A percentile compares a stretch with the other conserved stretches of the same genome.
Evolutionary conservation across 2,888 invertebrate genomes (phyloP).

Genomic region (Ctenicera cuprea): DNA sequence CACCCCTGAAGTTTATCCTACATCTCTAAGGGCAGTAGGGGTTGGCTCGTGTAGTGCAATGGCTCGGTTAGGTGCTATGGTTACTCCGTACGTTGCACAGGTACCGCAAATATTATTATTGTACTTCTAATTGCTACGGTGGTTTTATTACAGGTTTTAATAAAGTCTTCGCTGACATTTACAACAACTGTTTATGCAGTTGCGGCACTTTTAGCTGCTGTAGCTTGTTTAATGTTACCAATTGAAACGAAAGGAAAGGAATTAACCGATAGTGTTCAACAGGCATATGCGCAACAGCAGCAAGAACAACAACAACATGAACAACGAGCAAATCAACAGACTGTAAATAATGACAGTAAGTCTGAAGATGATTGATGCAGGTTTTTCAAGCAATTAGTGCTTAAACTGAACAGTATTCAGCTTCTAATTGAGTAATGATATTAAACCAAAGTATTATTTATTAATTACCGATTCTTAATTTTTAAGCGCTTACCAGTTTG

Average conservation of each 20-base stretch:
- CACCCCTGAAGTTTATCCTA: conserved; percentile 96
- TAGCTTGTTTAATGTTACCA: conserved; percentile 87
- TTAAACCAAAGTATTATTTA: conserved; percentile 48
- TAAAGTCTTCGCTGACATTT: conserved; percentile 83
- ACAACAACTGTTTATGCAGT: conserved; percentile 86
- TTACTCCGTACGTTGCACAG: conserved; percentile 96
- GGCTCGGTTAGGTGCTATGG: conserved; percentile 94
- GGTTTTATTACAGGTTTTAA: conserved; percentile 76
- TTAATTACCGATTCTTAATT: conserved; percentile 11
- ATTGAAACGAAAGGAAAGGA: conserved; percentile 89
- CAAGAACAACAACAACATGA: conserved; percentile 24
- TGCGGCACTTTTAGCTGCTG: conserved; percentile 85
- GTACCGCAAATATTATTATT: conserved; percentile 70
- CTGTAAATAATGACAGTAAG: not conserved
- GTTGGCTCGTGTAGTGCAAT: conserved; percentile 95
- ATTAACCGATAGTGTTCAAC: conserved; percentile 75
- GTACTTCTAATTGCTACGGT: not conserved
- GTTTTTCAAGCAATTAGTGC: not conserved
- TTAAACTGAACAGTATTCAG: conserved; percentile 11
- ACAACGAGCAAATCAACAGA: conserved; percentile 5
- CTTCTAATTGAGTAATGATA: conserved; percentile 22
- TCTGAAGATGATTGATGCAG: not conserved
- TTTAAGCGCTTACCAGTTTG: conserved; percentile 18
- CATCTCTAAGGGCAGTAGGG: conserved; percentile 90
- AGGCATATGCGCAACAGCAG: conserved; percentile 6